Evolutionary conservation across 2,113 vertebrate genomes (phyloP), one percentile per base, ranked within the genome.

Genomic region (Nestor notabilis): DNA sequence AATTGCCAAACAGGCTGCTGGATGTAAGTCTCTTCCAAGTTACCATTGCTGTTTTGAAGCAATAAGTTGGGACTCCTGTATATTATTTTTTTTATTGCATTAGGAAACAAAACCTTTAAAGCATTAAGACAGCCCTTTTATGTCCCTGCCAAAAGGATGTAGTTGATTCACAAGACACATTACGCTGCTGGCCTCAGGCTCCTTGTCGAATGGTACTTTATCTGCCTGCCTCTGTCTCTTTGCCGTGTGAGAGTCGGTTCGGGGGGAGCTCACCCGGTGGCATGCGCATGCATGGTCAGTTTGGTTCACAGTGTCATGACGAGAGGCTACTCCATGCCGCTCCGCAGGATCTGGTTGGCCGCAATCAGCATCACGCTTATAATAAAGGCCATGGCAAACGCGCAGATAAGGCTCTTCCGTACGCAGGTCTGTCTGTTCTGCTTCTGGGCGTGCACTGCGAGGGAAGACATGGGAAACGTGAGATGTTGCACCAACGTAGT

Each of bases 361-460:
- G 99, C 99, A 23, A 99, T 99, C 98, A 99, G 97, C 99, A 99
- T 99, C 98, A 99, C 99, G 47, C 99, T 99, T 96, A 99, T 99
- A 97, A 99, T 99, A 98, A 99, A 99, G 94, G 99, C 99, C 99
- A 99, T 99, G 97, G 99, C 99, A n/a, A 99, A 99, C 43, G 99
- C 99, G 96, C 99, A 99, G 97, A 99, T 99, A 96, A 99, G 99
- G 97, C 99, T 99, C 98, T 99, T 99, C 96, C 99, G 99, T 85
- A 99, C 99, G 3, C 99, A 99, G 39, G 99, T 99, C 98, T 99
- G 99, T 12, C 99, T 98, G 98, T 99, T 99, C 98, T 99, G 99
- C 97, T 99, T 99, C 93, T 99, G 99, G 29, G 99, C 99, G 68
- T 99, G 99, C 95, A 99, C 99, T 99, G 97, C 31, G 58, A 13